Percentiles rank a stretch among this genome's conserved stretches.
These are phyloP conservation scores for Atractosteus spatula DNA, from an alignment of 2,113 vertebrate genomes.

Conservation along the genomic window DNA sequence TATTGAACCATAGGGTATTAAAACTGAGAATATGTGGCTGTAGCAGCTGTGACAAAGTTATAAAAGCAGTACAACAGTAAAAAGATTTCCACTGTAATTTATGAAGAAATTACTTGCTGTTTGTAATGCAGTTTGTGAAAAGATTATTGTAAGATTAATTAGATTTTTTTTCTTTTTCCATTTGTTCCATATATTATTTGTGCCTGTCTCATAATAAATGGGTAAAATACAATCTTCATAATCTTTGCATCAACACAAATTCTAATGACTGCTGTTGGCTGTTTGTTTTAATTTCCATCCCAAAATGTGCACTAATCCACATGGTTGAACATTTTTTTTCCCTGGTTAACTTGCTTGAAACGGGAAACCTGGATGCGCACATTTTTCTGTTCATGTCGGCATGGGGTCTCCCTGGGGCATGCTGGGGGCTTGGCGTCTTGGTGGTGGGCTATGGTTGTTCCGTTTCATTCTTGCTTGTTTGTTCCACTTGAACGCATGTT, in stretches of 20 bases:
- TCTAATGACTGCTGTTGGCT: conserved; percentile 9
- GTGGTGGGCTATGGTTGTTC: background rate
- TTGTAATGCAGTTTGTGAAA: no score
- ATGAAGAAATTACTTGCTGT: no score
- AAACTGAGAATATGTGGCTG: no score
- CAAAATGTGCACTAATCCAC: conserved; percentile 1
- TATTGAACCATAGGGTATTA: no score
- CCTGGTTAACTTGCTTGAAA: background rate
- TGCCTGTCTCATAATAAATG: conserved; percentile 1
- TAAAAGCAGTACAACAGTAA: no score
- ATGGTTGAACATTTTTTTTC: background rate
- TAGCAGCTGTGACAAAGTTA: no score
- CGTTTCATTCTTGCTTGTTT: background rate
- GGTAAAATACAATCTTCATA: background rate
- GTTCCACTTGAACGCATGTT: background rate
- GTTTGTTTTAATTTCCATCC: conserved; percentile 7
- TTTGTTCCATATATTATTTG: no score
- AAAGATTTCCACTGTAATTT: no score
- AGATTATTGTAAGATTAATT: no score
- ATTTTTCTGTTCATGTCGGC: background rate
- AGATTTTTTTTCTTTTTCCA: no score
- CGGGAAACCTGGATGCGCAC: background rate
- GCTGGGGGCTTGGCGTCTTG: background rate
- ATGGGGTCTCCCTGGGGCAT: no score
- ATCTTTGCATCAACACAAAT: background rate